A percentile compares a stretch with the other conserved stretches of the same genome.
These are phyloP conservation scores for Lophura nycthemera DNA, from an alignment of 2,113 vertebrate species.

Conservation along the genomic window DNA sequence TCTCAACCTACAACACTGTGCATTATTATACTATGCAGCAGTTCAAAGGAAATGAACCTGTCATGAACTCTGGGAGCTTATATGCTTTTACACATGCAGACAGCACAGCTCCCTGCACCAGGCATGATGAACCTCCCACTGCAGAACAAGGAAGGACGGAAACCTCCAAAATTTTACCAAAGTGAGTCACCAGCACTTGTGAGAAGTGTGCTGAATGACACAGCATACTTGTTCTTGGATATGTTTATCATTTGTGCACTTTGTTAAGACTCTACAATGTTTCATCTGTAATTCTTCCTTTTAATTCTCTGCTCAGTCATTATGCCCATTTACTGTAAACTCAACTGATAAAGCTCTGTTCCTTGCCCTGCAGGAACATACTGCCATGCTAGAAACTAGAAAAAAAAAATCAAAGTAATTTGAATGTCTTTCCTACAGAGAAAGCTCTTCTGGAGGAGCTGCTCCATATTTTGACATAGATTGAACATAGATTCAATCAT, in stretches of 20 bases:
- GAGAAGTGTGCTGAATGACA: not conserved
- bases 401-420: conserved; percentile 40
- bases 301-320: conserved; percentile 20
- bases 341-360: conserved; percentile 2
- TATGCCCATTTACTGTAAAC: not conserved
- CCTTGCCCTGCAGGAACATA: conserved; percentile 12
- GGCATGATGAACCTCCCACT: not conserved
- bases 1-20: not conserved
- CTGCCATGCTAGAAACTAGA: not conserved
- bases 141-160: not conserved
- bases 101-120: not conserved
- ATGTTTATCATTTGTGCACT: not conserved
- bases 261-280: not conserved
- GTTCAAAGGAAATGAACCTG: not conserved
- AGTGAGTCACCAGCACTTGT: not conserved
- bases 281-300: not conserved
- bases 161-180: not conserved
- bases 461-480: not conserved
- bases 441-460: not conserved
- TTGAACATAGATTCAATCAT: not conserved
- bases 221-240: not conserved
- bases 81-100: not conserved
- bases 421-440: conserved; percentile 8
- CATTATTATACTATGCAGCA: not conserved
- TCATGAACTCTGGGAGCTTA: not conserved